Base-by-base conservation (phyloP, 2,888 invertebrate species). In the Cantharis rufa region DNA sequence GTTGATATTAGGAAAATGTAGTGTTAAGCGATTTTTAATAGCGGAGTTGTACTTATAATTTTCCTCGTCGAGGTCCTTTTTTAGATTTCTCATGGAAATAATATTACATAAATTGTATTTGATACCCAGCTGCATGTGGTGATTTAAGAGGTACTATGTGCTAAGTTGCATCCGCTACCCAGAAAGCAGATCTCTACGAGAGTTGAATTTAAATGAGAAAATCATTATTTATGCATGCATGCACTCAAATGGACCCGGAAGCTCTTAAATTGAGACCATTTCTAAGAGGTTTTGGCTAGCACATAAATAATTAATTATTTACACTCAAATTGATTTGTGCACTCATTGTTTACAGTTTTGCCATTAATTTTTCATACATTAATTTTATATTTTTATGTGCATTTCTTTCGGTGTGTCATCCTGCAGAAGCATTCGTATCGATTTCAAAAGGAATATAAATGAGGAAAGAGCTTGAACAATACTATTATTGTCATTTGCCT, bases 191-290 rank as follows among this genome's bases (percentile, higher is more conserved):
- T 69, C 68, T 68, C 27, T 64, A 74, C 75, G 75, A 75, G 75
- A 75, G 62, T 62, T 72, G 75, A 78, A 78, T 78, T 75, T 78
- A 73, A 72, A 78, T 78, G 68, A 62, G 28, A 63, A 21, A 11
- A 62, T 69, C 75, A 73, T 78, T 75, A 78, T 75, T 78, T 78
- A 78, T 78, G 78, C 78, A 78, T 78, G 72, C 78, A 75, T 78
- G 78, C 74, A 78, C 78, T 78, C 78, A 75, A 75, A 75, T 75
- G 78, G 75, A 77, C 77, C 71, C 77, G 77, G 77, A 77, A 77
- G 74, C 77, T 74, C 77, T 27, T 74, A 74, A 77, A 77, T 77
- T 77, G 74, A 72, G 72, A 64, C 77, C 61, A 64, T 75, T 66
- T 77, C 74, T 77, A 74, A 72, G 72, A 70, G 64, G 73, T 69